Percentiles rank a stretch among this genome's conserved stretches.
These are phyloP conservation scores for Corvus moneduloides DNA, from an alignment of 2,113 vertebrate species.

Conservation along the genomic window DNA sequence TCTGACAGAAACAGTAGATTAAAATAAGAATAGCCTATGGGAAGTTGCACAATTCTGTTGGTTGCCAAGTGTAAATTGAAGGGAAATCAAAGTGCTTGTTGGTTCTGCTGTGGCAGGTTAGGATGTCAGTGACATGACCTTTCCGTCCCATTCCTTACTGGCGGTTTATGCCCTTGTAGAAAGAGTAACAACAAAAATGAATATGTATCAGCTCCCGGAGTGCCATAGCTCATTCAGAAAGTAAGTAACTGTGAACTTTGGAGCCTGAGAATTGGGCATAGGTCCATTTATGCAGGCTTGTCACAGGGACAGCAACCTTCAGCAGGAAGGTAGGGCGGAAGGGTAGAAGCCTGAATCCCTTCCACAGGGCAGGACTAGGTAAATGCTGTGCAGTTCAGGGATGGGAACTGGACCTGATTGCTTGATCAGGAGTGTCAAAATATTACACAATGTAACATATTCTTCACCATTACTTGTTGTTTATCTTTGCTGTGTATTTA, in stretches of 20 bases:
- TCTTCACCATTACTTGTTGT: not conserved
- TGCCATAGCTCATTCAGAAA: not conserved
- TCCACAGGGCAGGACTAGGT: not conserved
- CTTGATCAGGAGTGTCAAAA: not conserved
- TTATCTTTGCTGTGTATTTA: not conserved
- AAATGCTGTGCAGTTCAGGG: not conserved
- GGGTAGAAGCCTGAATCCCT: not conserved
- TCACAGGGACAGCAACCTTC: not conserved
- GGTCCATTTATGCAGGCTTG: not conserved
- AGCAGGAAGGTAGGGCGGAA: not conserved
- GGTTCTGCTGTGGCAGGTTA: constrained; percentile 22
- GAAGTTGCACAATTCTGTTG: not conserved
- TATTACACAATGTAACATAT: not conserved
- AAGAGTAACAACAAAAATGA: not conserved
- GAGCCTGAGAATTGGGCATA: not conserved
- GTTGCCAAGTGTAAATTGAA: not conserved
- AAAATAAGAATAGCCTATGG: constrained; percentile 36
- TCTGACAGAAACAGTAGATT: not conserved
- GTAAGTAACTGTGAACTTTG: not conserved
- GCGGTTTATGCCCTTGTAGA: not conserved
- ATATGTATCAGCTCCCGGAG: not conserved
- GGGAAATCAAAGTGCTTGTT: not conserved
- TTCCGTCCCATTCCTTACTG: not conserved
- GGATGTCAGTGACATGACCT: not conserved
- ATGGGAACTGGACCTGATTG: not conserved